Base-by-base conservation (phyloP, 2,888 invertebrate genomes). In the Diarsia rubi region DNA sequence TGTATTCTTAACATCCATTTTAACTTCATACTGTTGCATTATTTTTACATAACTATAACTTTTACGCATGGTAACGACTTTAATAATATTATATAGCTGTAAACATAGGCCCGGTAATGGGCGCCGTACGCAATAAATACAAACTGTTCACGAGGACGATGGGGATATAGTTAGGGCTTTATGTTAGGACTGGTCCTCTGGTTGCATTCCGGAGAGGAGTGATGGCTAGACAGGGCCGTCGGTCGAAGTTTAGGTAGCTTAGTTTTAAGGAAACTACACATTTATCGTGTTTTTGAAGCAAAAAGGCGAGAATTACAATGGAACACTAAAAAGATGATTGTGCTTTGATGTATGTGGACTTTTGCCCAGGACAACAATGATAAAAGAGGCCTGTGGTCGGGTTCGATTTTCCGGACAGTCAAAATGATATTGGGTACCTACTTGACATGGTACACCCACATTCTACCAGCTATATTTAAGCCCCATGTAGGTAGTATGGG, bases 221-320 rank as follows among this genome's bases (percentile, higher is more conserved):
- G 81, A 78, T 75, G 54, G 16, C 42, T 45, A 52, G 31, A 1
- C 82, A 82, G 82, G 83, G 83, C 82, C 79, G 82, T 54, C 72
- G 6, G 31, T 8, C 31, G 9, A 59, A 19, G 12, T 16, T 44
- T 27, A 27, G 31, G 19, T 12, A 14, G 14, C 3, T 3, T 44
- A 37, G 21, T 3, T 11, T 14, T 44, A 1, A 31, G n/a, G 24
- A 24, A 49, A 19, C 44, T 2, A 44, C 3, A 21, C 0, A 54
- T 24, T 24, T 11, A 14, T 14, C 14, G 54, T 54, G 54, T n/a
- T 31, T 31, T n/a, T 31, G 4, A 3, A 31, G 31, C 31, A 31
- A 31, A 31, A 31, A 31, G 2, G 31, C 31, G 31, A 31, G 31
- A 31, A 31, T 31, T 31, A 31, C 31, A 31, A 31, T 3, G 31